phyloP scores from a whole-genome alignment of 2,113 vertebrate species.

The Cephalopholis sonnerati region DNA sequence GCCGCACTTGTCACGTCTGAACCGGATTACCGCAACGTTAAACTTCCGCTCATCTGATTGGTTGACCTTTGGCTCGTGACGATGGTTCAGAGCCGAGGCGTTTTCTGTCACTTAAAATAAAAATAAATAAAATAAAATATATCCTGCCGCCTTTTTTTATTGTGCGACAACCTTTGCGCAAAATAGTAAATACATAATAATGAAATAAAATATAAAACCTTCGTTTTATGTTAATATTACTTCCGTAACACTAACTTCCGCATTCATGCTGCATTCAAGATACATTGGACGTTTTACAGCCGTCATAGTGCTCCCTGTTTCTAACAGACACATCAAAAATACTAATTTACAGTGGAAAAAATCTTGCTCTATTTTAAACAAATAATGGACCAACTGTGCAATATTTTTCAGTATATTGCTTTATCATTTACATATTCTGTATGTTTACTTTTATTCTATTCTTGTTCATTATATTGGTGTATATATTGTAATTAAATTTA shows the following conservation, averaged over 20 bases:
- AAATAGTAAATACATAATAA: rapidly evolving
- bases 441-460: too few relatives aligned
- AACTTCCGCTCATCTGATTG: slow-evolving; percentile 78
- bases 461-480: too few relatives aligned
- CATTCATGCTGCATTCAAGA: slow-evolving; percentile 38
- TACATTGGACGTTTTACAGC: rapidly evolving
- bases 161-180: rapidly evolving
- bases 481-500: too few relatives aligned
- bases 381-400: too few relatives aligned
- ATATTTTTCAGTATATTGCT: too few relatives aligned
- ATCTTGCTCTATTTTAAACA: too few relatives aligned
- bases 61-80: slow-evolving; percentile 77
- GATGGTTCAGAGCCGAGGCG: slow-evolving; percentile 16
- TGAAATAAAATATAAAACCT: background rate
- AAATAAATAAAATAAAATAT: background rate
- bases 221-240: background rate
- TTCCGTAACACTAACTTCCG: slow-evolving; percentile 9
- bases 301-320: too few relatives aligned
- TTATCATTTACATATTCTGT: too few relatives aligned
- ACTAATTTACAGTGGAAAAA: too few relatives aligned
- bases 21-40: slow-evolving; percentile 79
- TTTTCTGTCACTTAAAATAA: slow-evolving; percentile 8
- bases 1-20: slow-evolving; percentile 81
- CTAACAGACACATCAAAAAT: too few relatives aligned
- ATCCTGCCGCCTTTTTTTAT: rapidly evolving